Evolutionary conservation across 2,888 invertebrate species (phyloP), one percentile per base, ranked within the genome.

Genomic region (Bhutanitis thaidina): DNA sequence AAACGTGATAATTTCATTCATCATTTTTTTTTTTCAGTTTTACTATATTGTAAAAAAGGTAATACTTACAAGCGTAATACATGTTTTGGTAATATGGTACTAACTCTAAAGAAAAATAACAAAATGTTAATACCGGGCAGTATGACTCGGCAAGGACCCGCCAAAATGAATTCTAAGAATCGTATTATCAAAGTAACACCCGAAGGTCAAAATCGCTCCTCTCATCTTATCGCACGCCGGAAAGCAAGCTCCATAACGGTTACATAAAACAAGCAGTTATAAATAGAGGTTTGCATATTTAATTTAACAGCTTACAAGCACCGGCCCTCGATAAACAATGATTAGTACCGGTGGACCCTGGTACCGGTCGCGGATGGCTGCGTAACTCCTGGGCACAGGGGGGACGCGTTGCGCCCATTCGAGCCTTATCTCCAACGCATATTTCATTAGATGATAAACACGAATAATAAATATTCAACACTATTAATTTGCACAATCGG

Each of bases 241-340:
- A 14, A 10, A 4, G 12, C 10, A 7, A 43, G 46, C 50, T 39
- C 53, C 48, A 57, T 63, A 67, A 67, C 65, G 54, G 65, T 59
- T 61, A 56, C 44, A 57, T 53, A 55, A 58, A 61, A 54, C 52
- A 52, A 43, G 54, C 59, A 55, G 57, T 61, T 61, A 57, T 59
- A 65, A 56, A 55, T 60, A 59, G 54, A 44, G 53, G 54, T 53
- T 55, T 58, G 62, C 57, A 63, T 65, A 64, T 61, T 62, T 62
- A 57, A 64, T 64, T 57, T 46, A 52, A 55, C 58, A 58, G 60
- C 53, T 52, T 57, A 56, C 57, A 56, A 60, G 54, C 59, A 45
- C 51, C 56, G 44, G 15, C 41, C 35, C 49, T 55, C 56, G 55
- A 63, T 62, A 64, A 62, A 65, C 63, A 57, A 58, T 61, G 56